phyloP scores from a whole-genome alignment of 2,113 vertebrate genomes.

The Hypanus sabinus region DNA sequence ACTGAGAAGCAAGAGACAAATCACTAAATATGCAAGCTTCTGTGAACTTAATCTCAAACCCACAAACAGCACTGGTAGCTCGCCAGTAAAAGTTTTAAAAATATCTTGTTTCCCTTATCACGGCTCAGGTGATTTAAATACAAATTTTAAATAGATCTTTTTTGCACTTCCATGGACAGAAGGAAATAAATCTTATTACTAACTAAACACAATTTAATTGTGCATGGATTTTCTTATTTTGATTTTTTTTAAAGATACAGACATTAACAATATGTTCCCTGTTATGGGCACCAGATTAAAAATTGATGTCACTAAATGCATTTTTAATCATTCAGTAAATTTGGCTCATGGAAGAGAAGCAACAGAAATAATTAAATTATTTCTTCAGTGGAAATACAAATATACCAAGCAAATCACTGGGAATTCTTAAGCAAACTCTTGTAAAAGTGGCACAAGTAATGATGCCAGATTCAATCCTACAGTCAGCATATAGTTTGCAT shows the following conservation, averaged over 20 bases:
- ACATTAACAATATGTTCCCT: neutral
- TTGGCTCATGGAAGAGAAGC: neutral
- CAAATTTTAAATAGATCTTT: neutral
- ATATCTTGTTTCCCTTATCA: neutral
- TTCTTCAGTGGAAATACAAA: neutral
- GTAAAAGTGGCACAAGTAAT: neutral
- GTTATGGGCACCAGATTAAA: neutral
- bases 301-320: neutral
- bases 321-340: neutral
- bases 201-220: neutral
- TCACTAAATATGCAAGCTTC: neutral
- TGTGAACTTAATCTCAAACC: neutral
- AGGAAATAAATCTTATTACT: neutral
- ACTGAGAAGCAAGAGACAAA: too few relatives aligned
- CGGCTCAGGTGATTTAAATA: neutral
- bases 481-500: too few relatives aligned
- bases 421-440: neutral
- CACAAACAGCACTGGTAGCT: neutral
- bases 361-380: neutral
- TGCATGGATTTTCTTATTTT: neutral
- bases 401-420: neutral
- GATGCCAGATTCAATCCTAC: too few relatives aligned
- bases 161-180: neutral
- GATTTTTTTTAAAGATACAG: neutral
- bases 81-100: neutral